Base-by-base conservation (phyloP, 2,797 vertebrate genomes). In the Pipistrellus nathusii region DNA sequence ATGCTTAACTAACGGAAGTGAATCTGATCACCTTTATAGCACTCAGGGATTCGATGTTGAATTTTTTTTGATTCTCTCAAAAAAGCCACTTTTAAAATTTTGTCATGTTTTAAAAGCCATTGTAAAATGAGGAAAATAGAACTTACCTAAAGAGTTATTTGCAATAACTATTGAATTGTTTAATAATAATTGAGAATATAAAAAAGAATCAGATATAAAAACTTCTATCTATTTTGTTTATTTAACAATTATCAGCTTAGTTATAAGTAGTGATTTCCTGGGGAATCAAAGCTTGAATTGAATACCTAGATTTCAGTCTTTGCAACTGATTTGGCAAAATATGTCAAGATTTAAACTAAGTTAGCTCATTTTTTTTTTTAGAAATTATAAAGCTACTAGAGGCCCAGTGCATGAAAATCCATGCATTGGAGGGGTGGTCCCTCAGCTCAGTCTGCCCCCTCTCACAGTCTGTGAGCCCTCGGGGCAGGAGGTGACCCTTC, bases 31-130 rank as follows among this genome's bases (percentile, higher is more conserved):
- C 10, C 27, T 88, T 25, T 55, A 68, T 0, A 27, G 41, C 11
- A 62, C 10, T 59, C 8, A 76, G 57, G 15, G 88, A 94, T 72
- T 88, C 75, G 15, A 57, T 76, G 30, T 6, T 57, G 3, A 68
- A 20, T 69, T 71, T 90, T 41, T 64, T 91, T 23, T 90, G 35
- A 72, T 2, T 68, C 7, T 55, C 1, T 76, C 20, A 62, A 90
- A 81, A 92, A 91, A 72, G 3, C 1, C 27, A 76, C 10, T 38
- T 78, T 27, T 59, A 59, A 59, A 59, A 69, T 53, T 68, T 38
- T 87, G 5, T 78, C 15, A 93, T 11, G 32, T 75, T 93, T 92
- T 27, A 88, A 94, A 88, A 82, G 2, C 18, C n/a, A 48, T 35
- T 48, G 8, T 0, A 73, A 5, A 76, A 6, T 4, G 8, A 89